Evolutionary conservation across 2,797 vertebrate genomes (phyloP).

Genomic region (Eleutherodactylus coqui): DNA sequence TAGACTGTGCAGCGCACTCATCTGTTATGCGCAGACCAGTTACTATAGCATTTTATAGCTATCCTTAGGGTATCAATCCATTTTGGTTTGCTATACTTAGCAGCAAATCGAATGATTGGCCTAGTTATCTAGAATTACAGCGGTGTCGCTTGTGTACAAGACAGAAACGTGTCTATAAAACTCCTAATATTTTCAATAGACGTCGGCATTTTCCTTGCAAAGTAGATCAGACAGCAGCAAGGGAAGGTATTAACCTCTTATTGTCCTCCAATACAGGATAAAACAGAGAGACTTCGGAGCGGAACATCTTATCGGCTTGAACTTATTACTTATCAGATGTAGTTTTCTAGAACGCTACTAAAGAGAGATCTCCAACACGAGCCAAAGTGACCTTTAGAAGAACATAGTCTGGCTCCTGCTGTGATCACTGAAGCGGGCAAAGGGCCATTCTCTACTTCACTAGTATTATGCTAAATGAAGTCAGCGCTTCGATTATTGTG

Average conservation of each 20-base stretch:
- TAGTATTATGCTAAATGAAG: background rate
- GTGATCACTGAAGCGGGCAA: background rate
- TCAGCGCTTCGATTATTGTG: conserved; percentile 3
- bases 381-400: conserved; percentile 18
- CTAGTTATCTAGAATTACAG: conserved; percentile 39
- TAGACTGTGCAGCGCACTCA: background rate
- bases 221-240: background rate
- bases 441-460: background rate
- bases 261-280: background rate
- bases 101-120: conserved; percentile 36
- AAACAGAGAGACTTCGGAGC: background rate
- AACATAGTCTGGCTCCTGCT: background rate
- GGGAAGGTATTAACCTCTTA: conserved; percentile 23
- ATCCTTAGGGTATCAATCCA: conserved; percentile 37
- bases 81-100: conserved; percentile 29
- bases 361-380: background rate
- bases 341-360: background rate
- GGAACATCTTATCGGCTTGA: background rate
- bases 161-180: background rate
- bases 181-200: background rate
- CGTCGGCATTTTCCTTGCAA: background rate
- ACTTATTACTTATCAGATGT: conserved; percentile 11
- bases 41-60: conserved; percentile 25
- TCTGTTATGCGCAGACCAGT: conserved; percentile 16
- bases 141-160: conserved; percentile 6